These are phyloP conservation scores for Serilophus lunatus DNA, from an alignment of 2,113 vertebrate genomes.

Conservation along the genomic window DNA sequence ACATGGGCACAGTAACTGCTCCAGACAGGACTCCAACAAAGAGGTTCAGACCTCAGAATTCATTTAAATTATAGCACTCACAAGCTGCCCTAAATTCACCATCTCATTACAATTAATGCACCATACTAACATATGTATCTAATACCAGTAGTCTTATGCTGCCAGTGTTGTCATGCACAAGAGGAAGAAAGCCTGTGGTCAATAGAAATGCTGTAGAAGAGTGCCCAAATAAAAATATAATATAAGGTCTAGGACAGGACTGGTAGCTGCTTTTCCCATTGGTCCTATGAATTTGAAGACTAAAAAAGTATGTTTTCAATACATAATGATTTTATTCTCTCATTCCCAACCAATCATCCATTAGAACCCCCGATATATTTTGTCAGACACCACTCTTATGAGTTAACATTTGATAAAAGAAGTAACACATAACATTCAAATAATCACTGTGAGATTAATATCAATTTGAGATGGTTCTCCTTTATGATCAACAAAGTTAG, in stretches of 20 bases:
- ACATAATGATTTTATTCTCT: not conserved
- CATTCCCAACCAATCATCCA: not conserved
- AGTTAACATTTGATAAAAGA: not conserved
- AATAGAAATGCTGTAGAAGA: not conserved
- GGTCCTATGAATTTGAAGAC: not conserved
- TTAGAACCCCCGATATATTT: not conserved
- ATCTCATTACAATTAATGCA: not conserved
- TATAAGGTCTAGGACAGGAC: not conserved
- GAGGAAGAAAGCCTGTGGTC: not conserved
- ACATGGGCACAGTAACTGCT: not conserved
- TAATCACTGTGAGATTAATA: not conserved
- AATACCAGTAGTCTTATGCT: not conserved
- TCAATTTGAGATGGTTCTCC: not conserved
- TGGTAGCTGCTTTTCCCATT: not conserved
- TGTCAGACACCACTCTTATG: not conserved
- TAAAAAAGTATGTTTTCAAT: not conserved
- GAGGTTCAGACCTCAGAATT: not conserved
- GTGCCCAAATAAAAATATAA: not conserved
- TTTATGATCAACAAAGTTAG: not conserved
- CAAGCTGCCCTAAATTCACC: not conserved
- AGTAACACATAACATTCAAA: not conserved
- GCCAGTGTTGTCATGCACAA: not conserved
- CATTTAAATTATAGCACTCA: not conserved
- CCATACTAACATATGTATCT: not conserved
- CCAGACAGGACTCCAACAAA: not conserved